Evolutionary conservation across 1,140 invertebrate species (phyloP), one percentile per base, ranked within the genome.

Genomic region (Lerema accius): DNA sequence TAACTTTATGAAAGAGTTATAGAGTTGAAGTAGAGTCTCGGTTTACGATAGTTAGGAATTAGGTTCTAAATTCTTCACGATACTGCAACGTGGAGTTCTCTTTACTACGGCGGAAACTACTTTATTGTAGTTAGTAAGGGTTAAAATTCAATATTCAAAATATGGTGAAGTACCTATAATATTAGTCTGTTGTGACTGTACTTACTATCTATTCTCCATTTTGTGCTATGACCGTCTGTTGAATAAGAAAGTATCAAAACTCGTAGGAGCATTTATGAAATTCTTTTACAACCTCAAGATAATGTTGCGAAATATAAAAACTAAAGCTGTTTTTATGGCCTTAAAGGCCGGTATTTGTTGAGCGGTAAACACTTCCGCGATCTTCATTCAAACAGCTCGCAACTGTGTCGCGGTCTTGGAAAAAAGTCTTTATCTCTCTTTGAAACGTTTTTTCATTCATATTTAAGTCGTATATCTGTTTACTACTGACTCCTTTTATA

Each of bases 351-450:
- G 40, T 45, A 58, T 58, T 58, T 58, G 15, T 45, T 43, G 40
- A 43, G 42, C 40, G 53, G 53, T 46, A 58, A 55, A 43, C 23
- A 58, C 53, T 45, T 56, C 53, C 53, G 26, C 23, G 26, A 11
- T 45, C 40, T 56, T 42, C 26, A 56, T 56, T 45, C 39, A 56
- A 32, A 56, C 19, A 7, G 53, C 23, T 56, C 10, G 53, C 40
- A 56, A 42, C 53, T 56, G 53, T 56, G 53, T 45, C 40, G 42
- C 19, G 37, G 50, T 42, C 53, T 56, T 45, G 39, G 15, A 32
- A 43, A 53, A 53, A 43, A 23, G 26, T 55, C 51, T 55, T 55
- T 40, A 28, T 42, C 37, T 55, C 9, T 13, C 14, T 40, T 42
- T 43, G 14, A 56, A 45, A 56, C 9, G 19, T 42, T 42, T 55